Conservation (phyloP, 2,888 invertebrate genomes). For the Calephelis perditalis region DNA sequence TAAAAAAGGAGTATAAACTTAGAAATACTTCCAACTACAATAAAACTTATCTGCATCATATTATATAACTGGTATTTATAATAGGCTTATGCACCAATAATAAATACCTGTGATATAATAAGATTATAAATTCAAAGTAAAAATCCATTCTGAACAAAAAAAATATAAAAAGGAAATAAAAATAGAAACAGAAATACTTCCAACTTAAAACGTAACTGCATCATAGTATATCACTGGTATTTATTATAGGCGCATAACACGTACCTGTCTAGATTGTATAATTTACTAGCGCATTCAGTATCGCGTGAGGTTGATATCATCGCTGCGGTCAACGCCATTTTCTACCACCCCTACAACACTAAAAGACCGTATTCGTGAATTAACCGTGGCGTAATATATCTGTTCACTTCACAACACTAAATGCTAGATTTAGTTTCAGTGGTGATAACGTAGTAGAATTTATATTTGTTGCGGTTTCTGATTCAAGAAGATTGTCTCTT, state of each 20-base stretch:
- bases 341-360: slow-evolving; percentile 18
- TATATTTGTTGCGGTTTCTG: too few species aligned
- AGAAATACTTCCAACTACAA: not conserved
- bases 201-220: slow-evolving; percentile 2
- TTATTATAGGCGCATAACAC: slow-evolving; percentile 27
- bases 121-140: too few species aligned
- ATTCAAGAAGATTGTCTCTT: too few species aligned
- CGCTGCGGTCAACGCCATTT: slow-evolving; percentile 35
- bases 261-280: slow-evolving; percentile 34
- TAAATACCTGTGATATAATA: too few species aligned
- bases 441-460: too few species aligned
- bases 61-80: slow-evolving; percentile 19
- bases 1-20: too few species aligned
- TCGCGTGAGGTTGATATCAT: slow-evolving; percentile 45
- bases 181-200: too few species aligned
- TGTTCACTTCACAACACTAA: not conserved
- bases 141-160: too few species aligned
- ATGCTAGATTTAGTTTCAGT: too few species aligned
- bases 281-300: slow-evolving; percentile 32
- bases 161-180: too few species aligned
- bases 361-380: slow-evolving; percentile 16
- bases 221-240: slow-evolving; percentile 16
- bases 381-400: slow-evolving; percentile 1
- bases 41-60: not conserved
- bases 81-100: not conserved